phyloP scores from a whole-genome alignment of 2,113 vertebrate species.

The Dissostichus mawsoni region DNA sequence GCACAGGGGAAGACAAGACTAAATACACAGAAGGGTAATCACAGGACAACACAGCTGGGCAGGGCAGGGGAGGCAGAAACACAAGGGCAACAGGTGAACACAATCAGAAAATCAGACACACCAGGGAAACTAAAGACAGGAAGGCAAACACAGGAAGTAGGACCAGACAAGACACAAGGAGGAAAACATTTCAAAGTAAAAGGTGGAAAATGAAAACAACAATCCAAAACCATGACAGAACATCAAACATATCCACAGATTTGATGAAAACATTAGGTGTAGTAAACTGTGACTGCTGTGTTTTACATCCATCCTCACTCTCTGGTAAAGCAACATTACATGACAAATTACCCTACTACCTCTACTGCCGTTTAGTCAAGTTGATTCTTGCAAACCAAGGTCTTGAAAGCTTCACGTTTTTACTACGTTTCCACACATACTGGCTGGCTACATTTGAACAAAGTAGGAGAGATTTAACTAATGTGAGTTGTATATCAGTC shows the following conservation, averaged over 20 bases:
- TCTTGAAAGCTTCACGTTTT: neutral
- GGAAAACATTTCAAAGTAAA: no score
- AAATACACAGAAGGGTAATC: no score
- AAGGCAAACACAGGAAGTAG: no score
- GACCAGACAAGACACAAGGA: no score
- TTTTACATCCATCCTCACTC: slow-evolving; percentile 3
- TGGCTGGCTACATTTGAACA: neutral
- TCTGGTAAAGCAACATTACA: neutral
- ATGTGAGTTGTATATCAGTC: neutral
- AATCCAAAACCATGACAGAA: no score
- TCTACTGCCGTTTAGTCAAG: neutral
- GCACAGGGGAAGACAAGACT: no score
- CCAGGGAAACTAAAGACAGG: no score
- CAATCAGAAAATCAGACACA: no score
- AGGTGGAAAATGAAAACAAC: no score
- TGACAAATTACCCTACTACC: neutral
- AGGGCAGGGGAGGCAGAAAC: no score
- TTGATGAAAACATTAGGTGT: slow-evolving; percentile 18
- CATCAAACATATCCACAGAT: neutral
- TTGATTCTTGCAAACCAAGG: neutral
- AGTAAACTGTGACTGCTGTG: neutral
- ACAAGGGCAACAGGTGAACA: no score
- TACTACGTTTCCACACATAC: neutral
- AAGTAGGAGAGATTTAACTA: neutral
- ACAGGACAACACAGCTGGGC: no score